Evolutionary conservation across 2,797 vertebrate species (phyloP), one percentile per base, ranked within the genome.

Genomic region (Lagocephalus sceleratus): DNA sequence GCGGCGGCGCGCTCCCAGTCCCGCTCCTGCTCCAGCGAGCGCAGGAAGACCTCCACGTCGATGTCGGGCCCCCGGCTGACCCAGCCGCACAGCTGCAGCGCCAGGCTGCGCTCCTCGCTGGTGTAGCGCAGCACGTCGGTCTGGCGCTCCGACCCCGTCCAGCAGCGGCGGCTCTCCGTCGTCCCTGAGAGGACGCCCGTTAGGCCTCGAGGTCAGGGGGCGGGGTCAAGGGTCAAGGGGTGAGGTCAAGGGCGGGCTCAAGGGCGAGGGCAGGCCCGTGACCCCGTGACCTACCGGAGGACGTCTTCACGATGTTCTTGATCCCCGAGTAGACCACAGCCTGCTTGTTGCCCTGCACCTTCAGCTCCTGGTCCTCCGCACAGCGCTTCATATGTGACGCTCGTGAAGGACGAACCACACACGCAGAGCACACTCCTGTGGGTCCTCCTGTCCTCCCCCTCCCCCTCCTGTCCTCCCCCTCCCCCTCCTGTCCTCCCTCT

Each of bases 351-450:
- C 92, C 94, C 82, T 92, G 90, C 57, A 92, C 91, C 60, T 96
- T 97, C 75, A 95, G 93, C 81, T 98, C 95, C 87, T 90, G 77
- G 44, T 98, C 95, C 82, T 98, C 96, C 5, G 93, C 93, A 82
- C 97, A 97, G 81, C 96, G 96, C 75, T 99, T 98, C 96, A 99
- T 99, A 92, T 95, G 97, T 99, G 91, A 92, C 70, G 71, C 73
- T 86, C 17, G 50, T 74, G 94, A 96, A 98, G 95, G 97, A 98
- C n/a, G n/a, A n/a, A n/a, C n/a, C n/a, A n/a, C n/a, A n/a, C n/a
- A n/a, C n/a, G n/a, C n/a, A n/a, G n/a, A n/a, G n/a, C n/a, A n/a
- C n/a, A n/a, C n/a, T n/a, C n/a, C n/a, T n/a, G n/a, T n/a, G n/a
- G n/a, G 26, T 29, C 26, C 23, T 23, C 23, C 26, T 8, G 7